These are phyloP conservation scores for Wiebesia pumilae DNA, from an alignment of 1,140 invertebrate species.

Conservation along the genomic window DNA sequence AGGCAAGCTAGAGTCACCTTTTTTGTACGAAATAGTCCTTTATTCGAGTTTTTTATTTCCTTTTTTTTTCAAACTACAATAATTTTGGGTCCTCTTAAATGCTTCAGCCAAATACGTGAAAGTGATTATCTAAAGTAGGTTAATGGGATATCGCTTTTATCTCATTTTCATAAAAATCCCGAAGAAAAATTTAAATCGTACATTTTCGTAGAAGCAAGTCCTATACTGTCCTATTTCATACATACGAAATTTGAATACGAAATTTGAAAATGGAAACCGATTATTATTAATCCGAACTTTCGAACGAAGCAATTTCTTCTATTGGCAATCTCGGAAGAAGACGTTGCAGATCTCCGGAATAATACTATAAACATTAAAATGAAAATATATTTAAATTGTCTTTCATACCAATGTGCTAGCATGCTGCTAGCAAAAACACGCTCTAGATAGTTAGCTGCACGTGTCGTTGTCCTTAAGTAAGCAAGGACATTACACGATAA, in stretches of 20 bases:
- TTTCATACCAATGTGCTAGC: neutral
- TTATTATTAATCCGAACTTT: neutral
- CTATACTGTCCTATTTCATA: slow-evolving; percentile 25
- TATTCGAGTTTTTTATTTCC: slow-evolving; percentile 52
- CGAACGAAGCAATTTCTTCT: neutral
- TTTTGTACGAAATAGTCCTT: slow-evolving; percentile 34
- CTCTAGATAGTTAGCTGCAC: neutral
- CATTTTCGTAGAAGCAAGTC: slow-evolving; percentile 25
- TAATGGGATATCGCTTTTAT: slow-evolving; percentile 63
- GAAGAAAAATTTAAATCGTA: slow-evolving; percentile 25
- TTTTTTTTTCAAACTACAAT: slow-evolving; percentile 54
- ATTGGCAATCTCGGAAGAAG: neutral
- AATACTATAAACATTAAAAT: neutral
- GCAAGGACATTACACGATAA: neutral
- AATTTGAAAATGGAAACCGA: slow-evolving; percentile 4
- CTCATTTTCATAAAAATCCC: slow-evolving; percentile 48
- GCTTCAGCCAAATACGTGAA: slow-evolving; percentile 25
- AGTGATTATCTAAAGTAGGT: slow-evolving; percentile 57
- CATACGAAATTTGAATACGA: neutral
- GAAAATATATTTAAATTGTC: neutral
- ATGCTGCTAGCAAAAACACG: neutral
- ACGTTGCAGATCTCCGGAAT: neutral
- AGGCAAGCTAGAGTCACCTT: slow-evolving; percentile 41
- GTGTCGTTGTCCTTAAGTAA: neutral
- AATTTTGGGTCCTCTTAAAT: slow-evolving; percentile 26